phyloP scores from a whole-genome alignment of 1,140 invertebrate genomes.

The Apis mellifera region DNA sequence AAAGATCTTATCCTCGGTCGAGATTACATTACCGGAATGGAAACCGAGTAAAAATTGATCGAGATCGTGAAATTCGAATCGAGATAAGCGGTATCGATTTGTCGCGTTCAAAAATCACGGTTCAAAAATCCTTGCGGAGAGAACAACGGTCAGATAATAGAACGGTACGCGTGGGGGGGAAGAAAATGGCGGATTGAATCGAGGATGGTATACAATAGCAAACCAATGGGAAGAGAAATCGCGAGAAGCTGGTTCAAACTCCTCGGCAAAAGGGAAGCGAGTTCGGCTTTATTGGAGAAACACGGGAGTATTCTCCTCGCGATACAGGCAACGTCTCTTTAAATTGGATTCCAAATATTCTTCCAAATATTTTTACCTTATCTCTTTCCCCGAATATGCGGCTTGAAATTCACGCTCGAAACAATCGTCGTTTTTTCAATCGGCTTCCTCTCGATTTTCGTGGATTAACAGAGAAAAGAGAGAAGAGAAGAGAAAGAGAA shows the following conservation, averaged over 20 bases:
- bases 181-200: slow-evolving; percentile 12
- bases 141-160: neutral
- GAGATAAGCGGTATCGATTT: slow-evolving; percentile 18
- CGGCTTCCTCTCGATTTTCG: neutral
- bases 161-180: too few relatives aligned
- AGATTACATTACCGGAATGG: neutral
- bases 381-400: neutral
- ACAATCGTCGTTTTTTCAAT: slow-evolving; percentile 44
- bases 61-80: neutral
- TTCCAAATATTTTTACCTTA: neutral
- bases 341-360: slow-evolving; percentile 59
- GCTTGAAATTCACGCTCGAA: neutral
- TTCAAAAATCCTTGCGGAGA: neutral
- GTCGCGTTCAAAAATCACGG: slow-evolving; percentile 7
- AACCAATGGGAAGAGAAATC: slow-evolving; percentile 48
- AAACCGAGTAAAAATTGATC: neutral
- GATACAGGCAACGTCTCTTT: slow-evolving; percentile 40
- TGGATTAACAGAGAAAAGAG: neutral
- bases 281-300: slow-evolving; percentile 62
- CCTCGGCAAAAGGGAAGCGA: slow-evolving; percentile 33
- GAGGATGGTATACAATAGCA: slow-evolving; percentile 16
- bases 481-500: too few relatives aligned
- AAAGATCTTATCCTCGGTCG: too few relatives aligned
- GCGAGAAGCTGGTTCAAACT: slow-evolving; percentile 40
- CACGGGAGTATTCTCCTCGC: neutral